Percentiles rank a stretch among this genome's conserved stretches.
These are phyloP conservation scores for Diglossa cyanea DNA, from an alignment of 2,797 vertebrate species.

Conservation along the genomic window DNA sequence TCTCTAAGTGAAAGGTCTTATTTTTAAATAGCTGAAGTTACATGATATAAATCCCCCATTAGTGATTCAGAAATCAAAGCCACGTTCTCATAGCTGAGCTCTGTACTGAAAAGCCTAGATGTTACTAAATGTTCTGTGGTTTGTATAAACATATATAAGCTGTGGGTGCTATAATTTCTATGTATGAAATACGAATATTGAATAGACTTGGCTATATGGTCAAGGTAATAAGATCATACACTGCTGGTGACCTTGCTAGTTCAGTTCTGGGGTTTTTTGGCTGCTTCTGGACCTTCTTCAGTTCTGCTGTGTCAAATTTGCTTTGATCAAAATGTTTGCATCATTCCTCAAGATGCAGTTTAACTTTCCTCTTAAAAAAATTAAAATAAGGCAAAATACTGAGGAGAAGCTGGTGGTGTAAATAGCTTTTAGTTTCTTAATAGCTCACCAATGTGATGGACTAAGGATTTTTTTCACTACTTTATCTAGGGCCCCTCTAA, in stretches of 20 bases:
- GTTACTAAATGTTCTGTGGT: neutral
- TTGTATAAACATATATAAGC: neutral
- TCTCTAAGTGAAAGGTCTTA: neutral
- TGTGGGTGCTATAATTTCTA: neutral
- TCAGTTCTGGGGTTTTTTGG: neutral
- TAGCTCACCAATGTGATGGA: neutral
- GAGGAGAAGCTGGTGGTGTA: neutral
- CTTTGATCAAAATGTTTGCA: neutral
- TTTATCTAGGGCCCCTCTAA: neutral
- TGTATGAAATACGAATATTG: neutral
- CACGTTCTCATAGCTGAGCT: fast-evolving
- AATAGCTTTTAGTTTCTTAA: neutral
- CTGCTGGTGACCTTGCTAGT: fast-evolving
- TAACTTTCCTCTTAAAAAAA: neutral
- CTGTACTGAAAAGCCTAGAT: neutral
- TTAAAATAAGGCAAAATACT: neutral
- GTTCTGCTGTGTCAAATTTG: neutral
- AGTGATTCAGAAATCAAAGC: neutral
- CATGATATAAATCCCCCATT: neutral
- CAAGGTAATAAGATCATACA: neutral
- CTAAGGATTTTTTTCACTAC: neutral
- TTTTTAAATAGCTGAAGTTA: neutral
- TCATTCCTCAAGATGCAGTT: neutral
- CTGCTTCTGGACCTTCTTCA: neutral
- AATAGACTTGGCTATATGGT: neutral